A percentile compares a stretch with the other conserved stretches of the same genome.
Conservation (phyloP, 1,140 invertebrate genomes). For the Drosophila carrolli region DNA sequence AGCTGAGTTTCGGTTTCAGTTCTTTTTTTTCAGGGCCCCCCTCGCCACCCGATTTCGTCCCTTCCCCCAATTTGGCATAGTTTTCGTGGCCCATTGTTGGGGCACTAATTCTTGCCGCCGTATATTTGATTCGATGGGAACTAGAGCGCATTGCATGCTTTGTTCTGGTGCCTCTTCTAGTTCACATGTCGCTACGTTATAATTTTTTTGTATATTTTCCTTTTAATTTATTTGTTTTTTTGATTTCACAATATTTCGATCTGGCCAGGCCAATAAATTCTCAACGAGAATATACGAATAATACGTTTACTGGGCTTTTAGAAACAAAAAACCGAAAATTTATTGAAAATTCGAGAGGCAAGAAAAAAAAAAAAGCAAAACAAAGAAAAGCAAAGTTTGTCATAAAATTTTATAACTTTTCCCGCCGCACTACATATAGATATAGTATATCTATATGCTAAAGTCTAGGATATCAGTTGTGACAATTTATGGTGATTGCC, state of each 20-base stretch:
- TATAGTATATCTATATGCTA: slow-evolving; percentile 7
- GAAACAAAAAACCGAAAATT: slow-evolving; percentile 41
- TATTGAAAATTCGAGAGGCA: slow-evolving; percentile 57
- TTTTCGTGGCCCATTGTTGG: slow-evolving; percentile 42
- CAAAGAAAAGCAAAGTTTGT: slow-evolving; percentile 72
- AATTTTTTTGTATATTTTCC: slow-evolving; percentile 52
- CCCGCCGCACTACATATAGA: slow-evolving; percentile 1
- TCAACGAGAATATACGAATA: slow-evolving; percentile 14
- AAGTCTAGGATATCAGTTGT: slow-evolving; percentile 55
- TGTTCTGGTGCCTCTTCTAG: slow-evolving; percentile 39
- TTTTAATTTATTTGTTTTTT: slow-evolving; percentile 82
- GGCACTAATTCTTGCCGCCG: slow-evolving; percentile 15
- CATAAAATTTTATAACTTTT: slow-evolving; percentile 67
- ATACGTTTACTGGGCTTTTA: slow-evolving; percentile 27
- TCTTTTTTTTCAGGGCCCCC: slow-evolving; percentile 17
- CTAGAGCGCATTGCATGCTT: slow-evolving; percentile 74
- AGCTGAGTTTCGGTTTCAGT: slow-evolving; percentile 46
- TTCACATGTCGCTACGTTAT: slow-evolving; percentile 28
- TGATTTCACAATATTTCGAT: slow-evolving; percentile 82
- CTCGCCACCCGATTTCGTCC: neutral
- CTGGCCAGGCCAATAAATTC: slow-evolving; percentile 75
- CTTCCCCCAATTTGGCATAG: slow-evolving; percentile 29
- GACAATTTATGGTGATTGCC: slow-evolving; percentile 58
- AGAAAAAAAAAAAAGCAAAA: slow-evolving; percentile 20
- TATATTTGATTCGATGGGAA: slow-evolving; percentile 61